Base-by-base conservation (phyloP, 1,140 invertebrate species). In the Drosophila biarmipes region DNA sequence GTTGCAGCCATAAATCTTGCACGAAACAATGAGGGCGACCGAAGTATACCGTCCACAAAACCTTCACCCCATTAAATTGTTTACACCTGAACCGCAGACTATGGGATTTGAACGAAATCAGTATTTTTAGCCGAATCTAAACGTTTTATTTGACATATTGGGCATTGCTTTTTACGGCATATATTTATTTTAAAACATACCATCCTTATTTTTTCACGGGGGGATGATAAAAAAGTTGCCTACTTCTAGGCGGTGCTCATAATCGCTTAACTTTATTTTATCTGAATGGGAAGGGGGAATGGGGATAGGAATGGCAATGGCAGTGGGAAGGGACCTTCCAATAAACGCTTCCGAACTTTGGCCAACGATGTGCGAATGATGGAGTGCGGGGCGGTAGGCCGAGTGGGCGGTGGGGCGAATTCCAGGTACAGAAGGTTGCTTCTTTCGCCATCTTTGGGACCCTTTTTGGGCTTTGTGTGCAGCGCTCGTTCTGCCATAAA, bases 291-390 rank as follows among this genome's bases (percentile, higher is more conserved):
- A 8, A 12, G 17, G 43, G 3, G 11, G 19, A 31, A 11, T 7
- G 10, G 35, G 19, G 27, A 11, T 7, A 8, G 35, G 48, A 31
- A 31, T 31, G 29, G 1, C 6, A 7, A 29, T n/a, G 15, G 3
- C 24, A 24, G 5, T 24, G 17, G 8, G 35, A n/a, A 24, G 15
- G 49, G 42, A 74, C 51, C 53, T 85, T 76, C 78, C 80, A 84
- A 84, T 80, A 84, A 85, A 84, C 77, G 77, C 76, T 79, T 57
- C 67, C 62, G 46, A 84, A 84, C 80, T 84, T 84, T 84, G 37
- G 35, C 48, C 82, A 87, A 89, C 84, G 84, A 87, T 82, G 82
- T 87, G 82, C 78, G 63, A 87, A 89, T 87, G 82, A 89, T 89
- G 75, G 80, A 84, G 82, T 71, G 71, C 69, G 56, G 54, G 42